Conservation (phyloP, 2,797 vertebrate species). For the Lindbergichthys nudifrons region DNA sequence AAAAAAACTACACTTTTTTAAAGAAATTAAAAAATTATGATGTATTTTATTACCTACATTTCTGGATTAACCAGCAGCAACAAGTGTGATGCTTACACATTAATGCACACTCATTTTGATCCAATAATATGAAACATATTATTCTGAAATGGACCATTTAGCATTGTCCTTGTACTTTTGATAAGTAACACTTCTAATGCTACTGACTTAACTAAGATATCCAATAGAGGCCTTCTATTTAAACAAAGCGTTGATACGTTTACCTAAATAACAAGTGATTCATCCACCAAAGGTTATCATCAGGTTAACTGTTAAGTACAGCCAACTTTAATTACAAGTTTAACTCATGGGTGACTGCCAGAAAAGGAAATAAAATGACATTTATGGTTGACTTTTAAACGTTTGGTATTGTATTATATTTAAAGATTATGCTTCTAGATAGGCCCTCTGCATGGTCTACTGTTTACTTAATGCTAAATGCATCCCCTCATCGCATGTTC, state of each 20-base stretch:
- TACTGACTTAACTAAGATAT: not conserved
- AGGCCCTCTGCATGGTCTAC: not conserved
- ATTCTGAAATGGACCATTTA: no score
- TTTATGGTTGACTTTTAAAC: conserved; percentile 1
- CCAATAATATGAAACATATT: not conserved
- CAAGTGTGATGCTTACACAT: not conserved
- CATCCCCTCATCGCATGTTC: not conserved
- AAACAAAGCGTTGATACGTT: no score
- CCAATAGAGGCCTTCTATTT: not conserved
- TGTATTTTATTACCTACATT: not conserved
- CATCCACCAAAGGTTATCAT: no score
- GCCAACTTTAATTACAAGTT: not conserved
- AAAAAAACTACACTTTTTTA: no score
- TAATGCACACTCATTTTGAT: not conserved
- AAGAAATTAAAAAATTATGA: not conserved
- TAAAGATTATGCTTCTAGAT: not conserved
- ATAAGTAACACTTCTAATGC: not conserved
- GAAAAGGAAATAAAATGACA: not conserved
- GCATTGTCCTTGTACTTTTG: not conserved
- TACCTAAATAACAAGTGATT: no score
- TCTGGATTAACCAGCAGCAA: not conserved
- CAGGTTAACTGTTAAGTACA: not conserved
- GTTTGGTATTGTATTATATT: not conserved
- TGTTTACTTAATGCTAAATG: not conserved
- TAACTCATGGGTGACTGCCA: not conserved